These are phyloP conservation scores for Lytechinus pictus DNA, from an alignment of 35 echinoderm and acorn worm species.

Conservation along the genomic window DNA sequence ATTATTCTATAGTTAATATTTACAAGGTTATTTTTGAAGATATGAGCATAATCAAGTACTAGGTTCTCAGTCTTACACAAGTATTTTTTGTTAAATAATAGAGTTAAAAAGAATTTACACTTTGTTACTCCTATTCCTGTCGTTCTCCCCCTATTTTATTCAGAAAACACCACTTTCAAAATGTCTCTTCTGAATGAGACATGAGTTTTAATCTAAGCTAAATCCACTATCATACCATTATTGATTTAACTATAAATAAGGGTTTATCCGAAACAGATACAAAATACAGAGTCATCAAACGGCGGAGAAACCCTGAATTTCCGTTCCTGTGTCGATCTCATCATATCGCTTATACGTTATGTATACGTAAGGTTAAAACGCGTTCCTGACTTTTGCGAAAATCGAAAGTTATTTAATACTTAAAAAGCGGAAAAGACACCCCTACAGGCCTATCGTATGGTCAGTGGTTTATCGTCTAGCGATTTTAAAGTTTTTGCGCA, in stretches of 20 bases:
- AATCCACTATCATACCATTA: neutral
- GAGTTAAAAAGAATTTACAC: too few species aligned
- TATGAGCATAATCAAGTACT: too few species aligned
- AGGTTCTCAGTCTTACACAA: too few species aligned
- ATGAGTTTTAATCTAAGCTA: neutral
- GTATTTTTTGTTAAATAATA: too few species aligned
- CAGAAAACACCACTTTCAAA: too few species aligned
- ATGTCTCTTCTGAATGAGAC: neutral
- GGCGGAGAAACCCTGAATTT: neutral
- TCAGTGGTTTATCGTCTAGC: neutral
- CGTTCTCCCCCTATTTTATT: too few species aligned
- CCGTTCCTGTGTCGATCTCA: neutral
- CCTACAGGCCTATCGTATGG: neutral
- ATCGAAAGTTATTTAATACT: conserved; percentile 20
- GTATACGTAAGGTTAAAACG: conserved; percentile 3
- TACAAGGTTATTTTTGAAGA: too few species aligned
- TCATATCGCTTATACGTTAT: neutral
- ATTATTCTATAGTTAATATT: too few species aligned
- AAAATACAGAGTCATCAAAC: neutral
- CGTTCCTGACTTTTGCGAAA: conserved; percentile 1
- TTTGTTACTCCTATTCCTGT: too few species aligned
- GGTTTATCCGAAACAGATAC: neutral
- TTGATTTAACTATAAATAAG: neutral
- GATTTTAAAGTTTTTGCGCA: neutral
- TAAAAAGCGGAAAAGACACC: neutral